Evolutionary conservation across 2,113 vertebrate genomes (phyloP).

Genomic region (Dromas ardeola): DNA sequence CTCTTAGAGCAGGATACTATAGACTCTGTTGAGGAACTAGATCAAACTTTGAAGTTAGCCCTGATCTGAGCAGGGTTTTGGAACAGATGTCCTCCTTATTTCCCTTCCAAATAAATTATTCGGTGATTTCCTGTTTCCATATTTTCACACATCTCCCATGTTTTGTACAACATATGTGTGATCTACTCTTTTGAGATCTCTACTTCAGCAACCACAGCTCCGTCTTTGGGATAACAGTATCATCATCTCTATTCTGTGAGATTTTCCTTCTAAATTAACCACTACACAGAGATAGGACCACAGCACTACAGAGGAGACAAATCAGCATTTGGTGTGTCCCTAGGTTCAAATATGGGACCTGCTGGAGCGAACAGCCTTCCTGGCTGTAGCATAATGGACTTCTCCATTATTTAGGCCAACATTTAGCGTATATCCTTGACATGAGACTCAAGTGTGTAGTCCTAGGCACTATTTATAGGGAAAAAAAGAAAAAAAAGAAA

Average conservation of each 20-base stretch:
- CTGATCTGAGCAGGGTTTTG: background rate
- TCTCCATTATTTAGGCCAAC: background rate
- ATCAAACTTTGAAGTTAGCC: background rate
- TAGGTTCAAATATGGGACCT: background rate
- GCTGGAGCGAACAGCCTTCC: background rate
- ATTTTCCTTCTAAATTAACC: background rate
- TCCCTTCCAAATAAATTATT: background rate
- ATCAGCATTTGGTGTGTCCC: background rate
- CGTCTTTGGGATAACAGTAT: background rate
- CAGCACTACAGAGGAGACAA: background rate
- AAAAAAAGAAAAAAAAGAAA: background rate
- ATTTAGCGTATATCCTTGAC: background rate
- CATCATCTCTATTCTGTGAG: background rate
- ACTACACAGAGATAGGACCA: background rate
- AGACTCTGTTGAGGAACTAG: background rate
- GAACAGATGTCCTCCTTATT: background rate
- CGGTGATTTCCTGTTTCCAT: background rate
- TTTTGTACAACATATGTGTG: background rate
- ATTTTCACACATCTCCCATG: background rate
- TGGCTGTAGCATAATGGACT: background rate
- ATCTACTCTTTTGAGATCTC: background rate
- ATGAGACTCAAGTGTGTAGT: background rate
- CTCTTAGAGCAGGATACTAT: background rate
- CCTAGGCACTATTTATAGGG: background rate
- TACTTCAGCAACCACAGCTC: accelerated